Conservation (phyloP, 1,140 invertebrate genomes). For the Drosophila repleta region DNA sequence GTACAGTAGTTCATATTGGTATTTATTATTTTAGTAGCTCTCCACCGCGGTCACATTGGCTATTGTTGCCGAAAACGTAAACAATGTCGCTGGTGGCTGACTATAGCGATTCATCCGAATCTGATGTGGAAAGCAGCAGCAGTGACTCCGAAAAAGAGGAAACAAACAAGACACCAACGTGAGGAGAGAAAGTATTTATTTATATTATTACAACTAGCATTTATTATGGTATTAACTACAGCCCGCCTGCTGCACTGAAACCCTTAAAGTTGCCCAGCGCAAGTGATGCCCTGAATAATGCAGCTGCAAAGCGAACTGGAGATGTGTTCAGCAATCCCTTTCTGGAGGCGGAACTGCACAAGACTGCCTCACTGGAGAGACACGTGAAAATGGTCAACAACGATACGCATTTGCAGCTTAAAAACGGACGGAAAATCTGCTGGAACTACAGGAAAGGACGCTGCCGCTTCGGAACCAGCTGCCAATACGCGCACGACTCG, state of each 20-base stretch:
- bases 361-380: constrained; percentile 94
- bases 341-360: constrained; percentile 93
- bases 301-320: constrained; percentile 51
- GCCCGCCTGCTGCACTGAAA: constrained; percentile 22
- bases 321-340: constrained; percentile 95
- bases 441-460: constrained; percentile 96
- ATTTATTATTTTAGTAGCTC: background rate
- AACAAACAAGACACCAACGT: constrained; percentile 12
- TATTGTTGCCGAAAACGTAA: constrained; percentile 31
- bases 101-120: constrained; percentile 73
- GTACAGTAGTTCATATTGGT: background rate
- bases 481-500: constrained; percentile 96
- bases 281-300: constrained; percentile 49
- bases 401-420: constrained; percentile 89
- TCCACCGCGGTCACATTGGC: constrained; percentile 17
- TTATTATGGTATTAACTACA: background rate
- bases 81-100: constrained; percentile 70
- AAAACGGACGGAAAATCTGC: constrained; percentile 95
- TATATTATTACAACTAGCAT: background rate
- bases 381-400: constrained; percentile 96
- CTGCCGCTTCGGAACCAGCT: constrained; percentile 96
- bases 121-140: constrained; percentile 47
- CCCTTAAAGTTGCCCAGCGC: constrained; percentile 63
- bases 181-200: background rate
- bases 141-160: constrained; percentile 35